These are phyloP conservation scores for Neosilurus mollespiculum DNA, from an alignment of 2,797 vertebrate genomes.

Conservation along the genomic window DNA sequence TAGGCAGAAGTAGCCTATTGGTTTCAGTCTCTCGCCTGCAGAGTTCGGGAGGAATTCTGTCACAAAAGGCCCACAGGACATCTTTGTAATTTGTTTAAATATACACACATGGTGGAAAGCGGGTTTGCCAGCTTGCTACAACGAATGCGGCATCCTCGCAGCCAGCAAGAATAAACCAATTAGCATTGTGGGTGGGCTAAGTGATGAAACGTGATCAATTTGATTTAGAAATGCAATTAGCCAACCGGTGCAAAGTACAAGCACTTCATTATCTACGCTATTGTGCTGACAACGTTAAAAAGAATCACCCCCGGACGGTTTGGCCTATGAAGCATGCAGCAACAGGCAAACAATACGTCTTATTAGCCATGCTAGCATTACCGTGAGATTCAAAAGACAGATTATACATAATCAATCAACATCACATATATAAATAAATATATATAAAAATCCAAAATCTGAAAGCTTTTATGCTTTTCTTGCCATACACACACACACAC, in stretches of 20 bases:
- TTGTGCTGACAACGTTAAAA: constrained; percentile 29
- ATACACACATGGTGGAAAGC: neutral
- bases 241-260: constrained; percentile 31
- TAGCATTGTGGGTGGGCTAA: neutral
- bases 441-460: neutral
- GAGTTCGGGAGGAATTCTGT: neutral
- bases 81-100: constrained; percentile 27
- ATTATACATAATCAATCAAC: constrained; percentile 31
- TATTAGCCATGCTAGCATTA: constrained; percentile 24
- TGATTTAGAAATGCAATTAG: constrained; percentile 27
- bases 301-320: neutral
- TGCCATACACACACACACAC: neutral
- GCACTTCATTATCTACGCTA: constrained; percentile 37
- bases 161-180: neutral
- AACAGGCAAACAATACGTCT: constrained; percentile 31
- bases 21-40: constrained; percentile 10
- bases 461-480: neutral
- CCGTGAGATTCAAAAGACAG: neutral
- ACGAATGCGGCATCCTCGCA: neutral
- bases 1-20: neutral
- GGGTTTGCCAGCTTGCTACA: neutral
- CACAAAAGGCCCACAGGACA: constrained; percentile 1
- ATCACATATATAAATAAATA: neutral
- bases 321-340: constrained; percentile 17
- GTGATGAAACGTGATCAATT: constrained; percentile 21